A percentile compares a stretch with the other conserved stretches of the same genome.
These are phyloP conservation scores for Eurois occulta DNA, from an alignment of 2,888 invertebrate species.

Conservation along the genomic window DNA sequence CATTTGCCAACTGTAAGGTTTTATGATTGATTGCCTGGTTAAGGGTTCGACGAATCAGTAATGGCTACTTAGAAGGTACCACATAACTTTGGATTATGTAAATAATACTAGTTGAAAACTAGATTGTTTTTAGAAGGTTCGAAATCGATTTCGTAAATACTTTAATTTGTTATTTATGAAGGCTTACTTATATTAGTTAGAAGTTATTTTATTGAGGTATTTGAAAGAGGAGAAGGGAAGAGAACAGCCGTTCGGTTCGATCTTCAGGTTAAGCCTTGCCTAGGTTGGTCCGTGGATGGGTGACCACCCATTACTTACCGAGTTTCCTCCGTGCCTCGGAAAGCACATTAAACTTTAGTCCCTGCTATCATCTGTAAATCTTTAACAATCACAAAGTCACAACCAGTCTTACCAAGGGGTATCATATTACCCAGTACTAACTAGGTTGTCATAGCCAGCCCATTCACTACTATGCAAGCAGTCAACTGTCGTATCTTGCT, in stretches of 20 bases:
- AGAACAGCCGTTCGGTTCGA: background rate
- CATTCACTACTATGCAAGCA: too few relatives aligned
- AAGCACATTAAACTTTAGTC: background rate
- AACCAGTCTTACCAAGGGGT: background rate
- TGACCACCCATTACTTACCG: too few relatives aligned
- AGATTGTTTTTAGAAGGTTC: background rate
- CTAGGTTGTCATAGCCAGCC: background rate
- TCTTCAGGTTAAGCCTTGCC: background rate
- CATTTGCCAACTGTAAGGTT: background rate
- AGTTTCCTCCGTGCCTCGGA: background rate
- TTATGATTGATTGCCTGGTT: background rate
- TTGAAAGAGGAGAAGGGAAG: too few relatives aligned
- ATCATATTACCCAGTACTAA: background rate
- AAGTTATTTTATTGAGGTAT: background rate
- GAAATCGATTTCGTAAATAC: background rate
- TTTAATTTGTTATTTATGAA: background rate
- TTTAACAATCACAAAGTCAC: background rate
- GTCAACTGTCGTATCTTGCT: background rate
- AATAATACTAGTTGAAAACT: slow-evolving; percentile 1
- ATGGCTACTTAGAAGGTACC: background rate
- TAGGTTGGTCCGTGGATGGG: background rate
- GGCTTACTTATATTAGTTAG: background rate
- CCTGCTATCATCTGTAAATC: background rate
- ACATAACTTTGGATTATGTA: background rate
- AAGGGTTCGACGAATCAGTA: background rate